Conservation (phyloP, 1,140 invertebrate genomes). For the Penaeus chinensis region DNA sequence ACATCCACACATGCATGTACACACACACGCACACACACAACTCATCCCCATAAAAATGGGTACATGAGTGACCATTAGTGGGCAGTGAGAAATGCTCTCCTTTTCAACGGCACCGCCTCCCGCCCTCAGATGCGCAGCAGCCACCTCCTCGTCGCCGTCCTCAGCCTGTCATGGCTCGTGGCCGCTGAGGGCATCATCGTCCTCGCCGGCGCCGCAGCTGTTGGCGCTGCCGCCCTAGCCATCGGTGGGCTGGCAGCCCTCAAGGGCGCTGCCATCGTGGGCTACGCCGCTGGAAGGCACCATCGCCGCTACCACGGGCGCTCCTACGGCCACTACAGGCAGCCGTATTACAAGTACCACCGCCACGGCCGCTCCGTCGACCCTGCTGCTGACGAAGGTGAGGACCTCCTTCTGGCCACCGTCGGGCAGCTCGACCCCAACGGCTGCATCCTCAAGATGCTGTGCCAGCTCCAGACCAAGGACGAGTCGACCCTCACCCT, state of each 20-base stretch:
- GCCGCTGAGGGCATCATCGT: not conserved
- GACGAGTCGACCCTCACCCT: not conserved
- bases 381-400: not conserved
- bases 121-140: not conserved
- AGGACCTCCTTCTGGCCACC: constrained; percentile 18
- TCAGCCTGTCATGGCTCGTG: not conserved
- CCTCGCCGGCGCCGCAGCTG: not conserved
- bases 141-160: not conserved
- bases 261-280: constrained; percentile 8
- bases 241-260: not conserved
- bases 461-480: not conserved
- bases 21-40: too few relatives aligned
- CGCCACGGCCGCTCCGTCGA: not conserved
- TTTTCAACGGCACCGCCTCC: not conserved
- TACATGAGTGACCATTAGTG: not conserved
- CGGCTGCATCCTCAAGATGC: constrained; percentile 11
- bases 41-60: too few relatives aligned
- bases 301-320: not conserved
- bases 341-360: not conserved
- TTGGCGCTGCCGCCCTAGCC: not conserved
- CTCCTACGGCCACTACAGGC: not conserved
- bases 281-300: not conserved
- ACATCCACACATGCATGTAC: too few relatives aligned
- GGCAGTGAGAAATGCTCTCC: not conserved
- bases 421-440: constrained; percentile 2